Conservation (phyloP, 2,113 vertebrate genomes). For the Tamias sibiricus region DNA sequence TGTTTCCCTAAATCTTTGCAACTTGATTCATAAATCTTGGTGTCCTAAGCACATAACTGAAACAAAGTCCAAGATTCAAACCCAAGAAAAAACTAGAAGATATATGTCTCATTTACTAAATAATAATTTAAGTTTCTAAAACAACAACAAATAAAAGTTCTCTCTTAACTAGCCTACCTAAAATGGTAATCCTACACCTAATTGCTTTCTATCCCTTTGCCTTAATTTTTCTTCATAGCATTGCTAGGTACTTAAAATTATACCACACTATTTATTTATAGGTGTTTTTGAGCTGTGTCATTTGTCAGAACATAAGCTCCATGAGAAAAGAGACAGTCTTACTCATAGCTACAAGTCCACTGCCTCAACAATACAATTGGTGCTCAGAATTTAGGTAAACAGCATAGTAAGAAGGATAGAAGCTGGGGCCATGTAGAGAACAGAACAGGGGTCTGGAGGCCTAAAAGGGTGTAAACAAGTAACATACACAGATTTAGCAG, state of each 20-base stretch:
- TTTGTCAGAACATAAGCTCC: conserved; percentile 15
- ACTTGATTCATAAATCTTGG: background rate
- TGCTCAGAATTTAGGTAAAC: conserved; percentile 7
- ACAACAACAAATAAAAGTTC: background rate
- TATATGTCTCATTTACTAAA: background rate
- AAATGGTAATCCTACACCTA: background rate
- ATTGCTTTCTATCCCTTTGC: background rate
- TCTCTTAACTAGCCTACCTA: background rate
- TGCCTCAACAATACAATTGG: background rate
- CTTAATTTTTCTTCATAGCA: background rate
- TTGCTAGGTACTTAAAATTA: conserved; percentile 29
- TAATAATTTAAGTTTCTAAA: conserved; percentile 43
- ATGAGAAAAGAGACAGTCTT: background rate
- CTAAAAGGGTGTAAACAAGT: background rate
- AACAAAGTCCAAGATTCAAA: conserved; percentile 51
- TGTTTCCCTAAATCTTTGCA: conserved; percentile 22
- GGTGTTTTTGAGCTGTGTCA: background rate
- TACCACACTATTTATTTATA: background rate
- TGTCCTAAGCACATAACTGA: conserved; percentile 41
- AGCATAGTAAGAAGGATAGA: background rate
- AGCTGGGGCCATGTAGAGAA: background rate
- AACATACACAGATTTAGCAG: background rate
- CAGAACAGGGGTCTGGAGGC: background rate
- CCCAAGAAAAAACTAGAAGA: background rate
- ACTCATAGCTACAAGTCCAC: background rate